Evolutionary conservation across 2,888 invertebrate genomes (phyloP).

Genomic region (Ochropleura plecta): DNA sequence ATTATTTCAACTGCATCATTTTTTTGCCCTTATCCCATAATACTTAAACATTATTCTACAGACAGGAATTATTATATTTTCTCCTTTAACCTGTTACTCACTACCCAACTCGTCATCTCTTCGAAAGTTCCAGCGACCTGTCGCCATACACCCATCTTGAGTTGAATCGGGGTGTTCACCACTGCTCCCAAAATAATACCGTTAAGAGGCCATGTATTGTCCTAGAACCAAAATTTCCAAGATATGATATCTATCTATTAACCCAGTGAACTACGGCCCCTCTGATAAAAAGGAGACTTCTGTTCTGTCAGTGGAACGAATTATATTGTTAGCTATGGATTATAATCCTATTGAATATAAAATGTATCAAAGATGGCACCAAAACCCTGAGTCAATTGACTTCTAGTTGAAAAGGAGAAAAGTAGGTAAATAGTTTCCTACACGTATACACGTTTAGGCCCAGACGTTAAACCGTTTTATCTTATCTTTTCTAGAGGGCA

Average conservation of each 20-base stretch:
- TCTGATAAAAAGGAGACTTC: not conserved
- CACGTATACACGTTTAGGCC: not conserved
- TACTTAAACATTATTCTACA: no score
- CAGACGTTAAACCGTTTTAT: slow-evolving; percentile 9
- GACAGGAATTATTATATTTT: no score
- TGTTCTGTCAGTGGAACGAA: not conserved
- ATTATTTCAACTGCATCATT: no score
- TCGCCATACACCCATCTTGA: not conserved
- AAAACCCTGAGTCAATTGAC: not conserved
- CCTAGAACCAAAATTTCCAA: no score
- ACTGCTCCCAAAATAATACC: not conserved
- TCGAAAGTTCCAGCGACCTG: not conserved
- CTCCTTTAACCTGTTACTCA: no score
- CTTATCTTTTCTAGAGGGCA: slow-evolving; percentile 31
- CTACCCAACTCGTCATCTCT: not conserved
- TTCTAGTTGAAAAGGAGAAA: not conserved
- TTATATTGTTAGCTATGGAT: not conserved
- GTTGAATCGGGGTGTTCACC: not conserved
- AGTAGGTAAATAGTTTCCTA: not conserved
- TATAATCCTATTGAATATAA: not conserved
- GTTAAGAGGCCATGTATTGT: no score
- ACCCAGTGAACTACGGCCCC: not conserved
- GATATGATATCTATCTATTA: no score
- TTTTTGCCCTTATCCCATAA: no score
- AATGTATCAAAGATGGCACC: not conserved